Evolutionary conservation across 2,888 invertebrate species (phyloP).

Genomic region (Caenorhabditis afra): DNA sequence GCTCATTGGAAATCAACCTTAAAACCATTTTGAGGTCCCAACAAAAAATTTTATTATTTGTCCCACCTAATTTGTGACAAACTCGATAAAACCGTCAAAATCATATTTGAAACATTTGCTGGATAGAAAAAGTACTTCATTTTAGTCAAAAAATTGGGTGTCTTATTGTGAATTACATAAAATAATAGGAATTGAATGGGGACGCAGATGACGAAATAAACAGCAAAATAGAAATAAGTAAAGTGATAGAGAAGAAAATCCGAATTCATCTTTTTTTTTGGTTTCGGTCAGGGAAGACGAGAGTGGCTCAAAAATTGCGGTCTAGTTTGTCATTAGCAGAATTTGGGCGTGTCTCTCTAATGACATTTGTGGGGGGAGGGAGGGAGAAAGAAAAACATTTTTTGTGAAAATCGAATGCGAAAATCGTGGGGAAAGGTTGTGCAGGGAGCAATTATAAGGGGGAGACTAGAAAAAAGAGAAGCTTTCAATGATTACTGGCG

Average conservation of each 20-base stretch:
- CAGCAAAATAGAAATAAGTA: neutral
- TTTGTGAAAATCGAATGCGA: too few species aligned
- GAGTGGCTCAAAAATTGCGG: too few species aligned
- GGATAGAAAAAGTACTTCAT: conserved; percentile 8
- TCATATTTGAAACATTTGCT: neutral
- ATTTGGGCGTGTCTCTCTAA: too few species aligned
- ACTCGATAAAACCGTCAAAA: neutral
- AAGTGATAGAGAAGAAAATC: neutral
- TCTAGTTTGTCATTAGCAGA: too few species aligned
- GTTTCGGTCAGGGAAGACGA: too few species aligned
- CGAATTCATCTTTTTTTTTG: neutral
- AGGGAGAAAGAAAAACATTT: too few species aligned
- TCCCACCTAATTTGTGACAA: neutral
- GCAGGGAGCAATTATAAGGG: too few species aligned
- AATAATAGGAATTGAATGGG: neutral
- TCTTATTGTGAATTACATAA: neutral
- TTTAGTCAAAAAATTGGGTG: neutral
- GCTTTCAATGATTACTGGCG: too few species aligned
- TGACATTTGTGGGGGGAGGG: too few species aligned
- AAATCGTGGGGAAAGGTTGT: too few species aligned
- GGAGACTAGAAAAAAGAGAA: too few species aligned
- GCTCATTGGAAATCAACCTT: neutral
- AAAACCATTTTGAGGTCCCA: neutral
- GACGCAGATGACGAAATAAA: neutral
- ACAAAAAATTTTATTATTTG: too few species aligned